Base-by-base conservation (phyloP, 2,113 vertebrate genomes). In the Typhlomys cinereus region DNA sequence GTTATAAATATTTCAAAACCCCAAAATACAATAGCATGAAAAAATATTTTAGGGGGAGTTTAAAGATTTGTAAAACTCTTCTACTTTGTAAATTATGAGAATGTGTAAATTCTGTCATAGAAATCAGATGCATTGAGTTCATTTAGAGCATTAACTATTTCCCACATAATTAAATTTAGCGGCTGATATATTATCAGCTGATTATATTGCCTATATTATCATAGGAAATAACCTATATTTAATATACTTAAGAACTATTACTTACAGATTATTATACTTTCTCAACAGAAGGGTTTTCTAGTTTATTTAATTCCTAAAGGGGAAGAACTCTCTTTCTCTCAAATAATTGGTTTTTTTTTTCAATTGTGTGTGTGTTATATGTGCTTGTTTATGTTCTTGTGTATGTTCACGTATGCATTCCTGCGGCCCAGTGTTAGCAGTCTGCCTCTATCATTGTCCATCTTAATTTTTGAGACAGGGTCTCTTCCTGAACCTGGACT, bases 301-400 rank as follows among this genome's bases (percentile, higher is more conserved):
- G 48, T 89, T 91, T 85, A 85, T 76, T 94, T 92, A 82, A 88
- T 48, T 11, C 52, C 85, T 94, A 93, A 94, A 92, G 27, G 8
- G 81, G 78, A 94, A 93, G 70, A 62, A 90, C 13, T 64, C 39
- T 89, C 73, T 75, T n/a, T n/a, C 48, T 52, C 36, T 39, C 36
- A 44, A 12, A 41, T 25, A n/a, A 12, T 34, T 59, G 67, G 11
- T 71, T 70, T 70, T 57, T n/a, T n/a, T n/a, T n/a, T n/a, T n/a
- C n/a, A n/a, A n/a, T n/a, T n/a, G n/a, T n/a, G n/a, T n/a, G n/a
- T n/a, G n/a, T n/a, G n/a, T n/a, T n/a, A n/a, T n/a, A n/a, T n/a
- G n/a, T n/a, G n/a, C n/a, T n/a, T n/a, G n/a, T n/a, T n/a, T n/a
- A n/a, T n/a, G n/a, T n/a, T n/a, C n/a, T n/a, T n/a, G n/a, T n/a